Evolutionary conservation across 2,888 invertebrate species (phyloP), one percentile per base, ranked within the genome.

Genomic region (Eueremaeus valkanovi): DNA sequence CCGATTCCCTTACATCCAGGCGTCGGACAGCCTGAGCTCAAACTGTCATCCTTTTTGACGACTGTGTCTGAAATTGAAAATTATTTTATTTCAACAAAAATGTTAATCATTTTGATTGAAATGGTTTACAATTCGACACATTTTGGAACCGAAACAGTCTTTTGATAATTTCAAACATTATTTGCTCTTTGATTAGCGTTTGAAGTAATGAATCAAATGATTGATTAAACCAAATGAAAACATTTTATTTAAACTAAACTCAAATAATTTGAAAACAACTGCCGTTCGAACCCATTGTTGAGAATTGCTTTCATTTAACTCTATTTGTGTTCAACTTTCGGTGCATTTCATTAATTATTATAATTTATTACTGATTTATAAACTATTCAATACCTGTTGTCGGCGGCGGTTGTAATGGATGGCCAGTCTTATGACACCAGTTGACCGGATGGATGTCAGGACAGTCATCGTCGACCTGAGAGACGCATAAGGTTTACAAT

Each of bases 381-480:
- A 5, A n/a, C n/a, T 40, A 18, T 74, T 6, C 8, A 29, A 81
- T 78, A 84, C 84, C 90, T 63, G 92, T 86, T 18, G 95, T 95
- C 18, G 76, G 75, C 13, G 76, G 76, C 13, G 91, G 89, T 83
- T 93, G 92, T 33, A 95, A 84, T 0, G 91, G 90, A 83, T 95
- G 95, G 1, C 90, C 90, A 0, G 94, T 94, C 84, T 92, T 92
- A 78, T 89, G 87, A 83, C 94, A 93, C 94, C 95, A 96, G 45
- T 92, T 92, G 78, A 92, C 89, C 0, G 95, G 95, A 85, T 95
- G 94, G 80, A 96, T 88, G 83, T 95, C 93, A 0, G 91, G 88
- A 79, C 89, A 90, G 84, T 95, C 94, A 83, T 95, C 95, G 81
- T 95, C 94, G 76, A 93, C 85, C 75, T 75, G 27, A 42, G 18